Percentiles rank a stretch among this genome's conserved stretches.
These are phyloP conservation scores for Mythimna ferrago DNA, from an alignment of 2,888 invertebrate species.

Conservation along the genomic window DNA sequence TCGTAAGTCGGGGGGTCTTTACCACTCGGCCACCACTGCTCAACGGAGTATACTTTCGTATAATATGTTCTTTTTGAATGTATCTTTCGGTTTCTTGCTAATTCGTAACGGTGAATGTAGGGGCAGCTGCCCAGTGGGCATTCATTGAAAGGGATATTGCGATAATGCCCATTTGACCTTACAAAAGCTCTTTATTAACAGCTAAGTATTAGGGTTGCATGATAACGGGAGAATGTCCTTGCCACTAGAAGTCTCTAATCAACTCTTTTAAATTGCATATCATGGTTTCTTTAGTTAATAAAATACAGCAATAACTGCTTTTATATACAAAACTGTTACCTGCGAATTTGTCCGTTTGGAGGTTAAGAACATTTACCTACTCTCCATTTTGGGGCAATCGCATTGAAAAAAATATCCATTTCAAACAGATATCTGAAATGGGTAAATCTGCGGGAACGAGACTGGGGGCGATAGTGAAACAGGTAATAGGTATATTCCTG, in stretches of 20 bases:
- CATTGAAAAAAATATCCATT: too few species aligned
- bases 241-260: neutral
- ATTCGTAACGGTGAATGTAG: neutral
- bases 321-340: too few species aligned
- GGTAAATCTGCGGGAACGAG: too few species aligned
- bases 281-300: neutral
- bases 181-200: constrained; percentile 16
- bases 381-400: too few species aligned
- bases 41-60: too few species aligned
- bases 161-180: constrained; percentile 9
- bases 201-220: neutral
- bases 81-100: neutral
- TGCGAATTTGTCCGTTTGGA: too few species aligned
- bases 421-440: too few species aligned
- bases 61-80: neutral
- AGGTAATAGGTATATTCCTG: too few species aligned
- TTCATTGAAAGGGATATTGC: neutral
- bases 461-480: too few species aligned
- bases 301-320: neutral
- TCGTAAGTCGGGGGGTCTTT: too few species aligned
- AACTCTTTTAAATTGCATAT: neutral
- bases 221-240: neutral
- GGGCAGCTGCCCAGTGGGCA: constrained; percentile 2
- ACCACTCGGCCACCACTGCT: too few species aligned
- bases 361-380: too few species aligned